A percentile compares a stretch with the other conserved stretches of the same genome.
Conservation (phyloP, 2,888 invertebrate genomes). For the Junonia oenone region DNA sequence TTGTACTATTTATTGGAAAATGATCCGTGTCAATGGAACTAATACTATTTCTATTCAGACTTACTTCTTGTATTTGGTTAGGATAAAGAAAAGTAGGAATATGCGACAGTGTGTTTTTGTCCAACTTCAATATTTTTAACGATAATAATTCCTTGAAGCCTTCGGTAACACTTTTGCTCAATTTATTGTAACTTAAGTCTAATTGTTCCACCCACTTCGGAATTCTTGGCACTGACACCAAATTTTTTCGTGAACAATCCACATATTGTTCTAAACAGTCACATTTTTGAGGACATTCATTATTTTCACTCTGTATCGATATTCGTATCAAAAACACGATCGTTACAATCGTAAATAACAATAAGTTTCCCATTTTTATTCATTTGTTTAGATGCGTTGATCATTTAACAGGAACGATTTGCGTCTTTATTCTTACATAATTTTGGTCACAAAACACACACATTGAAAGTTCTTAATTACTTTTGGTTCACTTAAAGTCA, state of each 20-base stretch:
- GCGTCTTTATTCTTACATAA: constrained; percentile 64
- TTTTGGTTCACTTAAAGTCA: constrained; percentile 46
- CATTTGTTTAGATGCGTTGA: constrained; percentile 61
- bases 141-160: constrained; percentile 54
- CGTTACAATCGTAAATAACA: constrained; percentile 64
- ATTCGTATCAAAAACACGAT: constrained; percentile 50
- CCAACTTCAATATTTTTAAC: constrained; percentile 69
- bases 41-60: constrained; percentile 83
- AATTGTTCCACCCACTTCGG: constrained; percentile 88
- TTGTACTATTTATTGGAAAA: constrained; percentile 79
- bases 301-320: constrained; percentile 53
- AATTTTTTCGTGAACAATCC: constrained; percentile 86
- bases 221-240: constrained; percentile 85
- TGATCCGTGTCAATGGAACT: constrained; percentile 73
- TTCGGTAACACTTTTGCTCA: constrained; percentile 59
- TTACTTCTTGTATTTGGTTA: constrained; percentile 78
- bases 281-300: constrained; percentile 84
- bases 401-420: constrained; percentile 48
- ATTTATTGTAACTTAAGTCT: constrained; percentile 80
- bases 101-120: constrained; percentile 76
- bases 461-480: constrained; percentile 38
- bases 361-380: constrained; percentile 72
- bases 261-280: constrained; percentile 86
- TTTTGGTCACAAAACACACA: constrained; percentile 41
- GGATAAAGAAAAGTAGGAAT: constrained; percentile 77